Evolutionary conservation across 2,113 vertebrate species (phyloP).

Genomic region (Psilopogon haemacephalus): DNA sequence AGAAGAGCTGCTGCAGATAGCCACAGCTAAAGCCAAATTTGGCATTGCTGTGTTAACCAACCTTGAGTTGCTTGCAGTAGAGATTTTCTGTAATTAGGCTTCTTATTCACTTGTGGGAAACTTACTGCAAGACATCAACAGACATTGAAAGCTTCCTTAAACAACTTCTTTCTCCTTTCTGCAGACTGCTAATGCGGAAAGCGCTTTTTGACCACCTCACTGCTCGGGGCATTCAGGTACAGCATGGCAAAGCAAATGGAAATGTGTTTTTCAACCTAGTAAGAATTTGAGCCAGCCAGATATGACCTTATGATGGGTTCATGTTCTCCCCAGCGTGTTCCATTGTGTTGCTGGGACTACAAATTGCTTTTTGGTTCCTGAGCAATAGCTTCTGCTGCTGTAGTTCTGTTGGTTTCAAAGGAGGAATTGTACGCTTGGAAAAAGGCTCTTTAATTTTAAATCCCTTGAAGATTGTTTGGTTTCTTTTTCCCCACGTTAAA

Average conservation of each 20-base stretch:
- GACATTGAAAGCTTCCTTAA: neutral
- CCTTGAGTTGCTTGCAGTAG: neutral
- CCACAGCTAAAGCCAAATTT: neutral
- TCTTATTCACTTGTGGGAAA: neutral
- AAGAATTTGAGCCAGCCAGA: neutral
- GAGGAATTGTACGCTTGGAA: neutral
- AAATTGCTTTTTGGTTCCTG: neutral
- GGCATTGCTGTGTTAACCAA: neutral
- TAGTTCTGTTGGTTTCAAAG: neutral
- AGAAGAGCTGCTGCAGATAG: neutral
- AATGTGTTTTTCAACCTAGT: neutral
- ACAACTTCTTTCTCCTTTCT: constrained; percentile 33
- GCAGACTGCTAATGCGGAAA: constrained; percentile 95
- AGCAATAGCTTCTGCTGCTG: neutral
- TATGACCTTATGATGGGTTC: neutral
- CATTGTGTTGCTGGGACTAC: neutral
- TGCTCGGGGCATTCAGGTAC: constrained; percentile 95
- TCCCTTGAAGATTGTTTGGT: neutral
- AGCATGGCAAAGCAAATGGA: neutral
- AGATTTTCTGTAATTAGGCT: neutral
- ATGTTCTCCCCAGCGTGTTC: neutral
- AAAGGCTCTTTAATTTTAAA: neutral
- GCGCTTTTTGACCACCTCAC: constrained; percentile 92
- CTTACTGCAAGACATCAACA: neutral
- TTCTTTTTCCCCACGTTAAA: neutral